Evolutionary conservation across 2,797 vertebrate species (phyloP).

Genomic region (Gorsachius magnificus): DNA sequence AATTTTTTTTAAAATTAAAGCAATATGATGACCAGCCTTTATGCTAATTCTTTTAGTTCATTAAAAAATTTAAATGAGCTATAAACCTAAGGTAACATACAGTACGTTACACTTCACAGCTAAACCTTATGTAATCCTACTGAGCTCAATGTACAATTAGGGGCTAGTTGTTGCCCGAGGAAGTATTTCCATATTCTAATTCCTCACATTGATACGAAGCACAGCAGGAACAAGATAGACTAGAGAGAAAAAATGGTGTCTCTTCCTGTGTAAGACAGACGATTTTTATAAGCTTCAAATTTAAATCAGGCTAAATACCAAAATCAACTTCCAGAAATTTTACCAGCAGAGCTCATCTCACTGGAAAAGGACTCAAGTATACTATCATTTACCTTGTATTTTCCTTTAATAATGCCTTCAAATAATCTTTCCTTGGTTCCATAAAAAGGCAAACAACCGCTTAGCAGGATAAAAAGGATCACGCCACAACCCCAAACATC

Average conservation of each 20-base stretch:
- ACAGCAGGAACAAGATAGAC: not conserved
- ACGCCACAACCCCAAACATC: slow-evolving; percentile 98
- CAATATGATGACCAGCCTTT: not conserved
- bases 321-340: not conserved
- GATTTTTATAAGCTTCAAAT: not conserved
- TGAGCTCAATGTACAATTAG: not conserved
- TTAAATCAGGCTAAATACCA: not conserved
- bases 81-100: not conserved
- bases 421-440: slow-evolving; percentile 98
- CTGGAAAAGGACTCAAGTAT: not conserved
- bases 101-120: not conserved
- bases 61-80: not conserved
- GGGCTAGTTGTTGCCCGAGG: not conserved
- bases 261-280: not conserved
- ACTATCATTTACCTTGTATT: slow-evolving; percentile 89
- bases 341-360: not conserved
- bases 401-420: slow-evolving; percentile 97
- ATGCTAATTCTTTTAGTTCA: not conserved
- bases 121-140: not conserved
- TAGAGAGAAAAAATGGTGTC: not conserved
- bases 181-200: not conserved
- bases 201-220: not conserved
- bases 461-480: slow-evolving; percentile 97
- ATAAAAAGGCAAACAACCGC: slow-evolving; percentile 96
- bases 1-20: not conserved